Conservation (phyloP, 2,113 vertebrate genomes). For the Apaloderma vittatum region DNA sequence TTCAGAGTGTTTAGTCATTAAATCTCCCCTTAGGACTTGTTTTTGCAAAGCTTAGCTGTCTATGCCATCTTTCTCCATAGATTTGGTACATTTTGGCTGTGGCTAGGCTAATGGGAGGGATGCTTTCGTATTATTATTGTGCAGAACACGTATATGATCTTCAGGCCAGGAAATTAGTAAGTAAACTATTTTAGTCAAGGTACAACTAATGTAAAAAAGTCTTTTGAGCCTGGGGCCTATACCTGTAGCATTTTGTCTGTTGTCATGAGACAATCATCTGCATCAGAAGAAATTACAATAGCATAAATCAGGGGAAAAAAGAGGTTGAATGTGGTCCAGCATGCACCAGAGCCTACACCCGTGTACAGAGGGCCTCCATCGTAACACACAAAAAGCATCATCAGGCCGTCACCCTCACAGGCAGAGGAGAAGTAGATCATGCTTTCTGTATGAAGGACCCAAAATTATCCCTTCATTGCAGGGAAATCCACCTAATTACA, state of each 20-base stretch:
- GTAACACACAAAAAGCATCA: fast-evolving
- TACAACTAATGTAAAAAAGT: neutral
- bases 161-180: neutral
- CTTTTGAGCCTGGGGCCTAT: neutral
- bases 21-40: neutral
- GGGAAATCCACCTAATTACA: neutral
- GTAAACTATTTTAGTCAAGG: neutral
- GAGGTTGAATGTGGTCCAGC: neutral
- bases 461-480: neutral
- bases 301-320: neutral
- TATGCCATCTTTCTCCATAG: neutral
- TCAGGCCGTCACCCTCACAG: neutral
- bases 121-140: neutral
- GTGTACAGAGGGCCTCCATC: fast-evolving
- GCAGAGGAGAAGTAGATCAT: neutral
- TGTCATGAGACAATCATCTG: neutral
- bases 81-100: neutral
- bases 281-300: neutral
- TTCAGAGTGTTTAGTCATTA: constrained; percentile 3
- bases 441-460: neutral
- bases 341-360: neutral
- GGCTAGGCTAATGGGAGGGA: neutral
- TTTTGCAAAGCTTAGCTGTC: constrained; percentile 14
- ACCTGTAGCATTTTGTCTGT: neutral
- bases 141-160: neutral